Evolutionary conservation across 2,797 vertebrate genomes (phyloP).

Genomic region (Tokudaia tokunoshimensis): DNA sequence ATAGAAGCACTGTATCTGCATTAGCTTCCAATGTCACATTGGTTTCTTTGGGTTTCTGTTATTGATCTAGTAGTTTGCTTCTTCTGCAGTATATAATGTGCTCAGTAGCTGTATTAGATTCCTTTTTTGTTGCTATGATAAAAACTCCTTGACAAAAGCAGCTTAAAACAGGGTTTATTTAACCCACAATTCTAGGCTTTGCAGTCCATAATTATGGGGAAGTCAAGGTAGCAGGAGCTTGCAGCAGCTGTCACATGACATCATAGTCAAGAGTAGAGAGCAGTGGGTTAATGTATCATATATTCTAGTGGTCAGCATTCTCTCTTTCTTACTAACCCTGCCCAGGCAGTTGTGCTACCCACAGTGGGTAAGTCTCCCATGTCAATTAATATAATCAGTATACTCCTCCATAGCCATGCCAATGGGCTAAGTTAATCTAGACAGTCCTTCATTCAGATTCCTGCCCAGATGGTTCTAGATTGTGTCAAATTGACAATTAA

Average conservation of each 20-base stretch:
- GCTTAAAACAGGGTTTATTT: neutral
- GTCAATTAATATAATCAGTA: neutral
- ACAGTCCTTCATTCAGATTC: neutral
- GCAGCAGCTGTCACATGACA: neutral
- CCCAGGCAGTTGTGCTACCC: too few relatives aligned
- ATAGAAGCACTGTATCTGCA: neutral
- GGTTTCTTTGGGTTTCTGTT: slow-evolving; percentile 36
- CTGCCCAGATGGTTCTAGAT: neutral
- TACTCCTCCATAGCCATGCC: neutral
- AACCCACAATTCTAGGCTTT: neutral
- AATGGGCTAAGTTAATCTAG: neutral
- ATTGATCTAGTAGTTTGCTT: neutral
- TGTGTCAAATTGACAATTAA: neutral
- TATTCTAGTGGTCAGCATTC: neutral
- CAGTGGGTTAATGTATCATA: neutral
- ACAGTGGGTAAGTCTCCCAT: neutral
- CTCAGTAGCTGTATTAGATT: neutral
- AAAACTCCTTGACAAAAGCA: neutral
- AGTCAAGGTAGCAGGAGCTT: neutral
- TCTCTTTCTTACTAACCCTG: neutral
- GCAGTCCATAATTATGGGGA: neutral
- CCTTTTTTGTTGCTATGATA: neutral
- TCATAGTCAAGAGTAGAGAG: neutral
- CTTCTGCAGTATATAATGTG: slow-evolving; percentile 24
- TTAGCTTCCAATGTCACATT: neutral